A percentile compares a stretch with the other conserved stretches of the same genome.
Evolutionary conservation across 2,113 vertebrate genomes (phyloP).

Genomic region (Fregetta grallaria): DNA sequence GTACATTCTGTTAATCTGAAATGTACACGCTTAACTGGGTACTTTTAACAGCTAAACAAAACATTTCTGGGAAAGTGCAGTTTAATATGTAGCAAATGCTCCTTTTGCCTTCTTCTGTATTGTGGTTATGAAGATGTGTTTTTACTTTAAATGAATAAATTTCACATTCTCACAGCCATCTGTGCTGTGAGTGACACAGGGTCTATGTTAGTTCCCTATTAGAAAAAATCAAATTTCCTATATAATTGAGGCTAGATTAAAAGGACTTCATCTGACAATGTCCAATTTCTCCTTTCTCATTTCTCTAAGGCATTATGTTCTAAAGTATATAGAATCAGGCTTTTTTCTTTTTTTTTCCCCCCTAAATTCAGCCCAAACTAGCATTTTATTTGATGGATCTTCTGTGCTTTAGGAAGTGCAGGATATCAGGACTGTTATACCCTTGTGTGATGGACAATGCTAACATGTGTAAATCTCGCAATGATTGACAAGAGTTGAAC

Average conservation of each 20-base stretch:
- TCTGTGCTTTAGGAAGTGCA: neutral
- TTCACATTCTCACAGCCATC: neutral
- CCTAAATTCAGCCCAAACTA: neutral
- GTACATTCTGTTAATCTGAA: neutral
- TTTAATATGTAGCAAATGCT: neutral
- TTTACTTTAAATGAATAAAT: neutral
- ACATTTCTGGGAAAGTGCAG: neutral
- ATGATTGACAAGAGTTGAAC: neutral
- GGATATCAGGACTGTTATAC: neutral
- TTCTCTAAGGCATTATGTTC: neutral
- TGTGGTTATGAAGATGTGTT: neutral
- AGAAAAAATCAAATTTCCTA: neutral
- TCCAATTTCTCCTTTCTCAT: neutral
- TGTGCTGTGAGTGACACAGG: neutral
- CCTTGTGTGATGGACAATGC: neutral
- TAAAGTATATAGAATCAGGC: neutral
- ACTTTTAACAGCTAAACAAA: neutral
- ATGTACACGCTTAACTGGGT: neutral
- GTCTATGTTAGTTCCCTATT: neutral
- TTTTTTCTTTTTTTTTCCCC: too few relatives aligned
- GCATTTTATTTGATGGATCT: neutral
- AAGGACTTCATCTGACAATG: neutral
- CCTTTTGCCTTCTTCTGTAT: neutral
- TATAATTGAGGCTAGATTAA: neutral
- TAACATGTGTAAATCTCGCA: conserved; percentile 4